Evolutionary conservation across 2,888 invertebrate species (phyloP), one percentile per base, ranked within the genome.

Genomic region (Epirrhoe alternata): DNA sequence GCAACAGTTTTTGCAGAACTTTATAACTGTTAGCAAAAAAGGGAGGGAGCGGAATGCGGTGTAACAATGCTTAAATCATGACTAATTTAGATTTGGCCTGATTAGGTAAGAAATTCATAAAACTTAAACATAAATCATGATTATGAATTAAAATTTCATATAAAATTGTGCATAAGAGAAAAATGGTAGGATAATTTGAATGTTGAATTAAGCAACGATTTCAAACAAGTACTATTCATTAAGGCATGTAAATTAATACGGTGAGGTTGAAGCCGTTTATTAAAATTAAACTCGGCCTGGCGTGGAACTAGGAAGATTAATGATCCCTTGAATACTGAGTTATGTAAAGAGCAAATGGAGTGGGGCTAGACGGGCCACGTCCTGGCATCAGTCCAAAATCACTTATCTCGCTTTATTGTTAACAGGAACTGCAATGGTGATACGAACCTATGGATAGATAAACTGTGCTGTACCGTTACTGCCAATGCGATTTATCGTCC

Each of bases 241-340:
- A 86, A 77, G 79, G 76, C 83, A 86, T 86, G 86, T 87, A 87
- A 90, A 90, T 90, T 84, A 89, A 90, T 91, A 86, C 84, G 79
- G 77, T 86, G 86, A 84, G 84, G 85, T 80, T 84, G 82, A 86
- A 88, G 85, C 87, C 89, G 90, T 92, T 92, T 91, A 92, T 92
- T 92, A 91, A 92, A 91, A 92, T 92, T 90, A 90, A 92, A 90
- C 85, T 88, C 87, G 85, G 86, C 83, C 86, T 90, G 88, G 90
- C 90, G 86, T 88, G 86, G 87, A 88, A 90, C 90, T 90, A 91
- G 89, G 87, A 89, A 93, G 92, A 93, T 92, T 92, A 92, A 93
- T 90, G 91, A 89, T 89, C 89, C 86, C 87, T 87, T 89, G 91
- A 90, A 92, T 87, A 89, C 91, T 85, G 86, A 92, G 91, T 90